Evolutionary conservation across 2,888 invertebrate species (phyloP), one percentile per base, ranked within the genome.

Genomic region (Agrotis segetum): DNA sequence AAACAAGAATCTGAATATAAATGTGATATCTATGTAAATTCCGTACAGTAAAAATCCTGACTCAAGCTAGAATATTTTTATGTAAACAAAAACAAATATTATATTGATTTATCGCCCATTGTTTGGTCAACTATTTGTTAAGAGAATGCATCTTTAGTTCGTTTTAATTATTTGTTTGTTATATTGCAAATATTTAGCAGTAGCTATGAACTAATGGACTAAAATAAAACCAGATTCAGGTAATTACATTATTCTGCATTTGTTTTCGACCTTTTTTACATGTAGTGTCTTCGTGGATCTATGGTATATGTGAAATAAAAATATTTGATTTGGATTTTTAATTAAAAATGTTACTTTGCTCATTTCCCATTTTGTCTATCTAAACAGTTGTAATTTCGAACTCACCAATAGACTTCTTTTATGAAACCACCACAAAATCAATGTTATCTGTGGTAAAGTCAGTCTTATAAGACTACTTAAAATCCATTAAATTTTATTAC

Each of bases 31-130:
- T 52, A 71, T 70, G 50, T 66, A 63, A 73, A 77, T 80, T 53
- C 40, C 50, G 49, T 3, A 52, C 50, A 46, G 14, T 34, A 46
- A 55, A 60, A 62, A 58, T 56, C 21, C 49, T 52, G 66, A 65
- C 50, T 61, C 58, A 29, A 47, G 53, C 61, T 63, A 44, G 19
- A 46, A 58, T 13, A 40, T 59, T 61, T 74, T 59, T 71, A 50
- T 52, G 56, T 74, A 82, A 82, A 82, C 79, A 80, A 73, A 65
- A 55, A 67, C 58, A 66, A 60, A 53, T 47, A 44, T 34, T 17
- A 3, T 34, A 50, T 65, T 64, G 47, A 56, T 16, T 11, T 59
- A n/a, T n/a, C 4, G 50, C 13, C 52, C 11, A 49, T 77, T 81
- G 67, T 77, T 71, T 66, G 14, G 24, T 70, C 19, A 59, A 69